Percentiles rank a stretch among this genome's conserved stretches.
phyloP scores from a whole-genome alignment of 2,113 vertebrate genomes.

The Chloropsis cyanopogon region DNA sequence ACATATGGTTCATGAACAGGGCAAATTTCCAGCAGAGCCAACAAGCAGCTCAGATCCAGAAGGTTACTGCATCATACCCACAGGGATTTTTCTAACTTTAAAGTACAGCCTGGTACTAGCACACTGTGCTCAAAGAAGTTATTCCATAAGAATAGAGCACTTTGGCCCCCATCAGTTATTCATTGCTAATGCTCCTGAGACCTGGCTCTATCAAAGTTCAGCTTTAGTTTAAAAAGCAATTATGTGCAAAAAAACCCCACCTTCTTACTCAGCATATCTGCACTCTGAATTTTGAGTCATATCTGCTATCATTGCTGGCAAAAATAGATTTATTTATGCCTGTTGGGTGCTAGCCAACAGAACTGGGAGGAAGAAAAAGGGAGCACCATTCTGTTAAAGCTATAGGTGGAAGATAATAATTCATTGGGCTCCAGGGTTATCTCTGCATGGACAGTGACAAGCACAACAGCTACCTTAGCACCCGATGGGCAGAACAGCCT shows the following conservation, averaged over 20 bases:
- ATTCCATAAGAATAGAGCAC: neutral
- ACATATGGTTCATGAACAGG: slow-evolving; percentile 30
- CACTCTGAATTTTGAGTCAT: slow-evolving; percentile 52
- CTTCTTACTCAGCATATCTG: slow-evolving; percentile 60
- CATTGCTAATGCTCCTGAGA: neutral
- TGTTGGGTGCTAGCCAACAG: slow-evolving; percentile 16
- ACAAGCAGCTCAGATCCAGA: neutral
- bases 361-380: neutral
- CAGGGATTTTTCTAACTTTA: neutral
- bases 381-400: neutral
- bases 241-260: neutral
- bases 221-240: slow-evolving; percentile 16
- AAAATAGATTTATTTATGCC: slow-evolving; percentile 55
- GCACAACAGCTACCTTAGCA: neutral
- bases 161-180: neutral
- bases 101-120: neutral
- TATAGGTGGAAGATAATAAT: neutral
- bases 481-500: neutral
- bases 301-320: neutral
- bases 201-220: neutral
- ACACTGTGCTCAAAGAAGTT: neutral
- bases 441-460: neutral
- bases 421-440: neutral
- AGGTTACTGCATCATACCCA: neutral
- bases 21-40: slow-evolving; percentile 2